phyloP scores from a whole-genome alignment of 1,140 invertebrate species.

The Brachionus calyciflorus region DNA sequence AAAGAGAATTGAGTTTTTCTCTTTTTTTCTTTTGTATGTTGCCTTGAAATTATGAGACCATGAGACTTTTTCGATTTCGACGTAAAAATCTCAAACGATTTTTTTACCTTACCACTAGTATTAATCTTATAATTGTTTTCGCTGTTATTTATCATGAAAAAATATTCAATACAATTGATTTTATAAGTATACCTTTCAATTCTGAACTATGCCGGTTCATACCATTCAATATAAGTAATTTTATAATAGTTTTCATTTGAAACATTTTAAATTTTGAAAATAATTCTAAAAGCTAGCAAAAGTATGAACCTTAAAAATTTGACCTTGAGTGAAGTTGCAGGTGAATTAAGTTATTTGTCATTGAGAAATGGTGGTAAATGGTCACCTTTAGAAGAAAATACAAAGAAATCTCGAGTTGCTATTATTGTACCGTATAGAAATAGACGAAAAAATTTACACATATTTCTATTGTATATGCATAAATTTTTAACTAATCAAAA shows the following conservation, averaged over 20 bases:
- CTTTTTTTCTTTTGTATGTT: too few relatives aligned
- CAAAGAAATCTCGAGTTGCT: slow-evolving; percentile 64
- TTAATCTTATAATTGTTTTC: background rate
- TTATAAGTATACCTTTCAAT: background rate
- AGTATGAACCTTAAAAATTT: slow-evolving; percentile 32
- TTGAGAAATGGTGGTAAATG: slow-evolving; percentile 72
- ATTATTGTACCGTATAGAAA: slow-evolving; percentile 84
- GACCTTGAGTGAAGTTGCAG: background rate
- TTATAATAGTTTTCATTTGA: background rate
- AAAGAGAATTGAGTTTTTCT: too few relatives aligned
- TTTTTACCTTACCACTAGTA: background rate
- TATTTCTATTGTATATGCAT: slow-evolving; percentile 82
- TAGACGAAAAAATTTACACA: slow-evolving; percentile 71
- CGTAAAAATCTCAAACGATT: background rate
- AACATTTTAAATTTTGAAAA: background rate
- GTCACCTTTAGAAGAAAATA: slow-evolving; percentile 57
- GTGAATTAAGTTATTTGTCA: slow-evolving; percentile 71
- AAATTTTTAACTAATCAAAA: slow-evolving; percentile 79
- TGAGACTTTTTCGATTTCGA: slow-evolving; percentile 7
- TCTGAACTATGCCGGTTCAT: background rate
- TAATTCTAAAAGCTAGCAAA: background rate
- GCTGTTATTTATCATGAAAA: slow-evolving; percentile 31
- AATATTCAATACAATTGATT: slow-evolving; percentile 29
- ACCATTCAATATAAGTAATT: slow-evolving; percentile 40
- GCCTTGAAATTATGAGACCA: background rate